Conservation (phyloP, 2,113 vertebrate species). For the Erythrocercus mccallii region DNA sequence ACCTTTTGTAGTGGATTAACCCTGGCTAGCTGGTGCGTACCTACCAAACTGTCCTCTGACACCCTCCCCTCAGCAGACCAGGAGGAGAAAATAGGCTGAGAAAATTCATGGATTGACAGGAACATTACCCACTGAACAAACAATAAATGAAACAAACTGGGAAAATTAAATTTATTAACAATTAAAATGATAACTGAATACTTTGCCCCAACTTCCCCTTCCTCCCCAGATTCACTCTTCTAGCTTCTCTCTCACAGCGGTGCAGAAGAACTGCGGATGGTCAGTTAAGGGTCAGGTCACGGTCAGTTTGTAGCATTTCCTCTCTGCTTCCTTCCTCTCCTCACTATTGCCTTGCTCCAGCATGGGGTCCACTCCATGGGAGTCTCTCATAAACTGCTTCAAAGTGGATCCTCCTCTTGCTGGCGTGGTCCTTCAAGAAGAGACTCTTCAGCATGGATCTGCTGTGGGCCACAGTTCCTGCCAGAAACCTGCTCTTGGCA, state of each 20-base stretch:
- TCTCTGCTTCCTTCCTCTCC: neutral
- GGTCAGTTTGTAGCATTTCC: neutral
- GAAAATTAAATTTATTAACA: neutral
- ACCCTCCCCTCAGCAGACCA: neutral
- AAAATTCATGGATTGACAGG: neutral
- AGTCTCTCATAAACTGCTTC: neutral
- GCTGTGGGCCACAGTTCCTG: accelerated
- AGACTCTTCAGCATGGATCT: accelerated
- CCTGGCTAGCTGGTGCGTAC: neutral
- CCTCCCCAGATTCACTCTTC: neutral
- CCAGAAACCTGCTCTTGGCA: accelerated
- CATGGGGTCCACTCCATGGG: accelerated
- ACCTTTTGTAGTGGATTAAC: neutral
- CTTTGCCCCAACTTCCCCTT: neutral
- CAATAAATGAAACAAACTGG: neutral
- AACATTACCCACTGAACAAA: neutral
- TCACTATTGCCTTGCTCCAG: neutral
- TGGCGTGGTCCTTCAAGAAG: neutral
- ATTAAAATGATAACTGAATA: neutral
- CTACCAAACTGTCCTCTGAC: neutral
- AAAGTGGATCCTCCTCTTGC: accelerated
- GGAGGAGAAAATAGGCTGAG: neutral
- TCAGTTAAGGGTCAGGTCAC: neutral
- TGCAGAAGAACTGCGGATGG: neutral
- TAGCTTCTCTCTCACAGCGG: neutral